These are phyloP conservation scores for Gymnogyps californianus DNA, from an alignment of 2,113 vertebrate species.

Conservation along the genomic window DNA sequence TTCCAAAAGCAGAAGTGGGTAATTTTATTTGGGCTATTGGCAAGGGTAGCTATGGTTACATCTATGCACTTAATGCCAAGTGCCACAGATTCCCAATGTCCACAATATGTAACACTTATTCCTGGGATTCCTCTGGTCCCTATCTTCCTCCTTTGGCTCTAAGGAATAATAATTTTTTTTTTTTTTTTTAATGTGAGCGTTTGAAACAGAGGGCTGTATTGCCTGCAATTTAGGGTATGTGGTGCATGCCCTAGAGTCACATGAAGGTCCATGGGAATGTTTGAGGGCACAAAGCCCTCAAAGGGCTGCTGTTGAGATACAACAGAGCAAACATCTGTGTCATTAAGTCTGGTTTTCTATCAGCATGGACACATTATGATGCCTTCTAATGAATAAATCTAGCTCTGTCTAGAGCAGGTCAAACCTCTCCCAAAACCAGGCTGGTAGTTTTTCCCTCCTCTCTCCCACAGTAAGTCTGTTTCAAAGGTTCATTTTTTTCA, in stretches of 20 bases:
- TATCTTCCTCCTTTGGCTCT: background rate
- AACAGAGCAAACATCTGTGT: background rate
- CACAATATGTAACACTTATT: background rate
- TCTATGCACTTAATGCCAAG: background rate
- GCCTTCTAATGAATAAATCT: background rate
- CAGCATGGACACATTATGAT: background rate
- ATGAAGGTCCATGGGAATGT: background rate
- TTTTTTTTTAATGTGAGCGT: background rate
- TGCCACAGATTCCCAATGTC: background rate
- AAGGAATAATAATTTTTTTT: background rate
- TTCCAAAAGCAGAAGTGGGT: background rate
- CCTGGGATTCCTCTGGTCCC: background rate
- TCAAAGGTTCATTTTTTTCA: background rate
- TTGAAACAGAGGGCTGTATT: background rate
- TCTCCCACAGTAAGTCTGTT: background rate
- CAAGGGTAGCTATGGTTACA: background rate
- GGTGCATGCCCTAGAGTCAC: background rate
- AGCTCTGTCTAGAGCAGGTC: background rate
- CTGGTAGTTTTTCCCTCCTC: background rate
- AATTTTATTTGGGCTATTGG: background rate
- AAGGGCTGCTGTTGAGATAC: background rate
- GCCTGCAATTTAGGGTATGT: background rate
- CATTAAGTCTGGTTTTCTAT: background rate
- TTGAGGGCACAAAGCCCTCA: background rate
- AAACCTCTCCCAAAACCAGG: background rate